These are phyloP conservation scores for Enteromius anoplus DNA, from an alignment of 2,797 vertebrate genomes.

Conservation along the genomic window DNA sequence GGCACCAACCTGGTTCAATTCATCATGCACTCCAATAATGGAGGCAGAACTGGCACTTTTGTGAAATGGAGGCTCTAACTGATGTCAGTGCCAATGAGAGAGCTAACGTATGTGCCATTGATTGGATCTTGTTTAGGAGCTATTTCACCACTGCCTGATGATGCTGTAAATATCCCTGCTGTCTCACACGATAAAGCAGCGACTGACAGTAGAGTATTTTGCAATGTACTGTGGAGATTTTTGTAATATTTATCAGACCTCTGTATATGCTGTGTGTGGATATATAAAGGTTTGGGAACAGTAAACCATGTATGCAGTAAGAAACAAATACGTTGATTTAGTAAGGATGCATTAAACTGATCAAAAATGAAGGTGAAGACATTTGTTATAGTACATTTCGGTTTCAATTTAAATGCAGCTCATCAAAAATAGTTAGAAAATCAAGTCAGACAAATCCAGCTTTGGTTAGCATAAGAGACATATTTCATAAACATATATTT, in stretches of 20 bases:
- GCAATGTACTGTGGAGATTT: constrained; percentile 8
- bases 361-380: not conserved
- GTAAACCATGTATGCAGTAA: not conserved
- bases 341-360: not conserved
- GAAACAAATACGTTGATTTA: not conserved
- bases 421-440: not conserved
- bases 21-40: constrained; percentile 33
- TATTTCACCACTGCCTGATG: constrained; percentile 10
- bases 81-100: constrained; percentile 26
- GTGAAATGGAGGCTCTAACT: constrained; percentile 25
- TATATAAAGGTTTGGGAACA: not conserved
- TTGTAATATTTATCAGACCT: not conserved
- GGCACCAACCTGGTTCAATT: constrained; percentile 28
- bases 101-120: constrained; percentile 13
- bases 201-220: not conserved
- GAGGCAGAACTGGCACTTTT: not conserved
- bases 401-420: not conserved
- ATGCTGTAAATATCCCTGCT: constrained; percentile 28
- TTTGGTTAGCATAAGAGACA: not conserved
- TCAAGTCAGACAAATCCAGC: not conserved
- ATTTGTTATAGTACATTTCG: not conserved
- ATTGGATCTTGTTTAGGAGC: constrained; percentile 33
- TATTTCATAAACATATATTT: not conserved
- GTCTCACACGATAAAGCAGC: constrained; percentile 3
- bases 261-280: not conserved